Percentiles rank a stretch among this genome's conserved stretches.
Conservation (phyloP, 2,113 vertebrate genomes). For the Bothrops jararaca region DNA sequence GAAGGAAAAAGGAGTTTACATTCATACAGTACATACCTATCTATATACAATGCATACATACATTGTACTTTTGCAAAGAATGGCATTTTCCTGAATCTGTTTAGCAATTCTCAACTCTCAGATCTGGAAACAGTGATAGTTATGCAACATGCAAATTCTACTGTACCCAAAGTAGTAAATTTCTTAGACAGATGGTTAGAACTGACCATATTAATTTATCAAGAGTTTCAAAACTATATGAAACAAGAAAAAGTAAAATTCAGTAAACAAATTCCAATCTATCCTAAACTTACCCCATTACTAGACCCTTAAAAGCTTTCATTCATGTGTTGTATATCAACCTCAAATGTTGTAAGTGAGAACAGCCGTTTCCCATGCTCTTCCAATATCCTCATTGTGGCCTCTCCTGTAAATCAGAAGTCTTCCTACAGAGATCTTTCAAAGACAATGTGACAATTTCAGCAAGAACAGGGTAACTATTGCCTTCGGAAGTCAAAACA, state of each 20-base stretch:
- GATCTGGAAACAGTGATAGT: neutral
- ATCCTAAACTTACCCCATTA: neutral
- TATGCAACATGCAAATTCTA: neutral
- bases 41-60: neutral
- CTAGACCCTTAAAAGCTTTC: neutral
- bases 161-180: neutral
- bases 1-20: neutral
- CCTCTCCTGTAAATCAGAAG: neutral
- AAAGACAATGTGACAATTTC: slow-evolving; percentile 39
- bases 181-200: neutral
- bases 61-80: neutral
- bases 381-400: neutral
- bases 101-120: neutral
- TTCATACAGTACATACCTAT: neutral
- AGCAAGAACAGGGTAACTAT: slow-evolving; percentile 55
- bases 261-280: neutral
- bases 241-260: neutral
- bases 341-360: neutral
- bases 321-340: neutral
- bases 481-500: slow-evolving; percentile 57
- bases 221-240: neutral
- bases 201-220: neutral
- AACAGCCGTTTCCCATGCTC: neutral
- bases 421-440: neutral
- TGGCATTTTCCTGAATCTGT: neutral